These are phyloP conservation scores for Camptogramma bilineatum DNA, from an alignment of 2,888 invertebrate genomes.

Conservation along the genomic window DNA sequence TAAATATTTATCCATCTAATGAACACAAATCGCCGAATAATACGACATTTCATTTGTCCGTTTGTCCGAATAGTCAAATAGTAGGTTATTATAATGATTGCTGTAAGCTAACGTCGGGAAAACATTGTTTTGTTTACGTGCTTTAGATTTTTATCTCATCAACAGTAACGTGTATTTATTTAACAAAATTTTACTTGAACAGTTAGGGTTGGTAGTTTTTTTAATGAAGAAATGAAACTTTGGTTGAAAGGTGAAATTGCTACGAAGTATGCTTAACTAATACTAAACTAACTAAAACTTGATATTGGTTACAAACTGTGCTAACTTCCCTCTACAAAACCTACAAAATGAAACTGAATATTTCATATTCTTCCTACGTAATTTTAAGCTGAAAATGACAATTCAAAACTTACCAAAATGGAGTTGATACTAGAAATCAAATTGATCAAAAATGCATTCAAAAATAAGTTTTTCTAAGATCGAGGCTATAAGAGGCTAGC, in stretches of 20 bases:
- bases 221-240: neutral
- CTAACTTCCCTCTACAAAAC: no score
- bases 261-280: no score
- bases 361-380: neutral
- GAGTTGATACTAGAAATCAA: conserved; percentile 14
- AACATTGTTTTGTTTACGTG: conserved; percentile 49
- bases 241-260: neutral
- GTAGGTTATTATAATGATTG: conserved; percentile 31
- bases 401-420: neutral
- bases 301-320: no score
- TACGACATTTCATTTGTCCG: conserved; percentile 34
- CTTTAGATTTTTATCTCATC: conserved; percentile 29
- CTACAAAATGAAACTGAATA: neutral
- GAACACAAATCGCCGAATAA: conserved; percentile 42
- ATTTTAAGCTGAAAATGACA: no score
- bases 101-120: conserved; percentile 38
- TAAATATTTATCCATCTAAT: conserved; percentile 77
- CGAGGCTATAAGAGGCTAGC: conserved; percentile 53
- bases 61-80: conserved; percentile 26
- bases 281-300: no score
- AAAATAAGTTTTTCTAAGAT: conserved; percentile 64
- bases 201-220: neutral
- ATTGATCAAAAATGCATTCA: conserved; percentile 31
- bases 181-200: conserved; percentile 4
- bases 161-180: conserved; percentile 24